Base-by-base conservation (phyloP, 2,888 invertebrate species). In the Reticulitermes lucifugus region DNA sequence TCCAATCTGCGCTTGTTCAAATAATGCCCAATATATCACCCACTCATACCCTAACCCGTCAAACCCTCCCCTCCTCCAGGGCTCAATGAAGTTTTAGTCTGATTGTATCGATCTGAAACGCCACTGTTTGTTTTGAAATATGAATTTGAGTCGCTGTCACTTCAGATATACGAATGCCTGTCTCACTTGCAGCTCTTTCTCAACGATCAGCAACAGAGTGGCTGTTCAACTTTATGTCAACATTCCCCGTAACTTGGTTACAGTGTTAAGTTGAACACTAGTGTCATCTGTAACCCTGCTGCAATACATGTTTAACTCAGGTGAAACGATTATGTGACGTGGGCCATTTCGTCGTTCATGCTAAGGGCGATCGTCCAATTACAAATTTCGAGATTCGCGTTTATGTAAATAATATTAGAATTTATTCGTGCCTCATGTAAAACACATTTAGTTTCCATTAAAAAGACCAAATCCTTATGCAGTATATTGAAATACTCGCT, bases 21-120 rank as follows among this genome's bases (percentile, higher is more conserved):
- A 82, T 82, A 82, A 60, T 82, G 60, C 82, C 41, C 82, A 9
- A 82, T 82, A 82, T 60, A 82, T 82, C 82, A 82, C 43, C 55
- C 60, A 51, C 60, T 21, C 60, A 14, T 35, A 35, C 35, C 35
- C 35, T 35, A 35, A 35, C 35, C 35, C 35, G 35, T 35, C 35
- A 35, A 35, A 5, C 21, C 60, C n/a, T 25, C 25, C 25, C 65
- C n/a, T 25, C 65, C 65, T 65, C 65, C 12, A 65, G 65, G 65
- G 65, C 65, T 65, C 65, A 65, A 65, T 65, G 65, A n/a, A 65
- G 65, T 65, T 65, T 25, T 65, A 65, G 65, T 65, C 65, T 65
- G 65, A 65, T 65, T 65, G 25, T 65, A 65, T 65, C 25, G 65
- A 65, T 65, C 65, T 25, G 12, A n/a, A 65, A 65, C 7, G 65